Conservation (phyloP, 1,140 invertebrate species). For the Caenorhabditis tropicalis region DNA sequence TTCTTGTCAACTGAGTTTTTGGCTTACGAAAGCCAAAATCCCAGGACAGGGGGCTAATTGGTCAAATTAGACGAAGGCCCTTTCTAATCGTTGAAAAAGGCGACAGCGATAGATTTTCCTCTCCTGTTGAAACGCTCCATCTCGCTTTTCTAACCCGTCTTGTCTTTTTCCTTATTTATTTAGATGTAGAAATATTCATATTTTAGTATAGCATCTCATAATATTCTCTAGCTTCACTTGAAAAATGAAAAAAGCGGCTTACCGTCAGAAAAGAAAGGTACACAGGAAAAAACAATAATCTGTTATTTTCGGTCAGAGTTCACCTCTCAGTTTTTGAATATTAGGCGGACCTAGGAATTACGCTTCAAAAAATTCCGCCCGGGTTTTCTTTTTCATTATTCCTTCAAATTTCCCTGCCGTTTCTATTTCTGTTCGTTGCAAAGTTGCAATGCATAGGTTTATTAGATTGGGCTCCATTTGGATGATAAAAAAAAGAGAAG, state of each 20-base stretch:
- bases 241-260: not conserved
- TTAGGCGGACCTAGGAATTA: not conserved
- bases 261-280: not conserved
- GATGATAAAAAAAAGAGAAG: not conserved
- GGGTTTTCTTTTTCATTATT: not conserved
- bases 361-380: not conserved
- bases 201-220: slow-evolving; percentile 9
- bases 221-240: not conserved
- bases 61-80: slow-evolving; percentile 9
- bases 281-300: not conserved
- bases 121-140: not conserved
- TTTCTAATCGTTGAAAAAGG: slow-evolving; percentile 10
- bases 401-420: not conserved
- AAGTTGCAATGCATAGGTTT: not conserved
- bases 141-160: not conserved
- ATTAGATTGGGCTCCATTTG: not conserved
- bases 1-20: slow-evolving; percentile 30
- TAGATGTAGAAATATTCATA: not conserved
- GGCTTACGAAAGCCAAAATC: not conserved
- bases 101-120: not conserved
- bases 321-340: not conserved
- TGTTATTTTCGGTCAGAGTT: no score
- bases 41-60: not conserved
- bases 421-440: slow-evolving; percentile 18
- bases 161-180: not conserved